Evolutionary conservation across 2,113 vertebrate species (phyloP), one percentile per base, ranked within the genome.

Genomic region (Nycticebus coucang): DNA sequence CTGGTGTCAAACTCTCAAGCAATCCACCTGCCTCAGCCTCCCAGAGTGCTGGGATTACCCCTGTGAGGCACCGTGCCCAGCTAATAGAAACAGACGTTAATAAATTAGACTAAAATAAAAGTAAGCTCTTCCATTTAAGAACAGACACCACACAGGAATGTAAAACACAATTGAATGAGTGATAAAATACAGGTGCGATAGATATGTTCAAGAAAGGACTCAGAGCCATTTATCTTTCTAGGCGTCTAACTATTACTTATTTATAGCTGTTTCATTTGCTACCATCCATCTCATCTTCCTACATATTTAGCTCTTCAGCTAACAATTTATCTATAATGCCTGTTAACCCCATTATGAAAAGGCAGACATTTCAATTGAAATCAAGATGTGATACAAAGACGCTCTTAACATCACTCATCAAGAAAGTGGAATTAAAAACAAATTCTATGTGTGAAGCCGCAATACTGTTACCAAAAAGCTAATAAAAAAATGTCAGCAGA

Each of bases 401-500:
- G 24, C 22, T 62, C 24, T 55, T 59, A 45, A 35, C 0, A 0
- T 24, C 1, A 37, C 18, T 92, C 57, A 53, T 50, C 0, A 3
- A 55, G 69, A 22, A 37, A 55, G 33, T 0, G 0, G 69, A 53
- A 62, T 22, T 50, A 37, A 37, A 85, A 86, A 22, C 17, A 72
- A 37, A 35, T 41, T 41, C 41, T 41, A 41, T 41, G 41, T 22
- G 11, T 15, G 71, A 64, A 30, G 37, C 18, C 2, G 33, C 24
- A 18, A 5, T 5, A 66, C 0, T 7, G 10, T 66, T 66, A 41
- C 5, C 0, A 0, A 37, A 50, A 37, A n/a, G 7, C 0, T 12
- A 83, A 28, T 57, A 35, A 75, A 17, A 12, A 37, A 64, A 14
- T 0, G 18, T 18, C 8, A 64, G 33, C 57, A 62, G 24, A 22